Percentiles rank a stretch among this genome's conserved stretches.
Conservation (phyloP, 2,113 vertebrate species). For the Bujurquina vittata region DNA sequence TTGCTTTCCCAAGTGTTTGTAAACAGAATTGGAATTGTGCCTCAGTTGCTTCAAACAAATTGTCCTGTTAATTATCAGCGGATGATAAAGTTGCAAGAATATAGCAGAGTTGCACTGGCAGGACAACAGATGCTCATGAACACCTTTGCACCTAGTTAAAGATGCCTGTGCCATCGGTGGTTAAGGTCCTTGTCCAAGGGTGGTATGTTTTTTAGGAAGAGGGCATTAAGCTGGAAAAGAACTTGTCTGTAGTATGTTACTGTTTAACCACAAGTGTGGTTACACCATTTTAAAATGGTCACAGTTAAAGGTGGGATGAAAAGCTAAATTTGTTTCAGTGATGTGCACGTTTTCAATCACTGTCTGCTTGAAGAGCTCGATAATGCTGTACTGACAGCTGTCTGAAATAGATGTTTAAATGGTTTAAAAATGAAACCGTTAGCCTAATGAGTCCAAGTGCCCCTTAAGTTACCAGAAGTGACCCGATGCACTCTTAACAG, state of each 20-base stretch:
- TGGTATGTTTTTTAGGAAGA: background rate
- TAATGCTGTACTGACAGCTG: too few species aligned
- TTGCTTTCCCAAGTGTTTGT: slow-evolving; percentile 6
- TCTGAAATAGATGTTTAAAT: too few species aligned
- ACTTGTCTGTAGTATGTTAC: background rate
- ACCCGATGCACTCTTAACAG: too few species aligned
- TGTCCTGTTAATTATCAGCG: slow-evolving; percentile 8
- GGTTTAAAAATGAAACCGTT: too few species aligned
- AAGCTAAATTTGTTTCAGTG: too few species aligned
- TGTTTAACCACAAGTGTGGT: background rate
- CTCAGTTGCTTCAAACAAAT: background rate
- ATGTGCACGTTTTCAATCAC: too few species aligned
- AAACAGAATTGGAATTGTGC: slow-evolving; percentile 6
- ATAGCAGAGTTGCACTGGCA: background rate
- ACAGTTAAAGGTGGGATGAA: background rate
- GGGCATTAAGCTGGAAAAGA: background rate
- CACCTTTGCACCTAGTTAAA: background rate
- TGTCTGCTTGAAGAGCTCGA: too few species aligned
- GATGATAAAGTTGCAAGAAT: background rate
- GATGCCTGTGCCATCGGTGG: background rate
- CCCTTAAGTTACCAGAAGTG: too few species aligned
- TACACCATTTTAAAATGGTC: background rate
- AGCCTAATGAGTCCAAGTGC: too few species aligned
- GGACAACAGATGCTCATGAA: background rate
- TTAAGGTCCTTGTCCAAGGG: background rate